Conservation (phyloP, 2,797 vertebrate genomes). For the Melanotaenia parkinsoni region DNA sequence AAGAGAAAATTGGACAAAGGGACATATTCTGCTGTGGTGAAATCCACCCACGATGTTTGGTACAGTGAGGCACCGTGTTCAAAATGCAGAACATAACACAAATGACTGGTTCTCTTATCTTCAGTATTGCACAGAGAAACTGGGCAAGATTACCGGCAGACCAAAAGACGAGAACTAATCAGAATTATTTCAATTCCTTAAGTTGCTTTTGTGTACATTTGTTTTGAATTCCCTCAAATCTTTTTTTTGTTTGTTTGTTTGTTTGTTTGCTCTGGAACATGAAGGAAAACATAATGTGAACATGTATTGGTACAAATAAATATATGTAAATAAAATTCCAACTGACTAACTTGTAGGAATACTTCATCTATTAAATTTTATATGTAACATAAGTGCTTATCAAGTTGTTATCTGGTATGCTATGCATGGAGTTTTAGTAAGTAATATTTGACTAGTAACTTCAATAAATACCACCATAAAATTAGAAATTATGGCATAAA, state of each 20-base stretch:
- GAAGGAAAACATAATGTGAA: conserved; percentile 22
- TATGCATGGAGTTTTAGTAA: neutral
- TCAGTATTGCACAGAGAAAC: conserved; percentile 48
- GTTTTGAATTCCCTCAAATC: conserved; percentile 15
- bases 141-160: conserved; percentile 49
- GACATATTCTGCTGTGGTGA: conserved; percentile 53
- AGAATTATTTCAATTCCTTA: conserved; percentile 27
- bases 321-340: conserved; percentile 8
- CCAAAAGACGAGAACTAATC: conserved; percentile 45
- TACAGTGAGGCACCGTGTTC: conserved; percentile 31
- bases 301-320: conserved; percentile 5
- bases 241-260: neutral
- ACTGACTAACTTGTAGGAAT: conserved; percentile 1
- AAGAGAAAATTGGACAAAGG: conserved; percentile 43
- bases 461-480: neutral
- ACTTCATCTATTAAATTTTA: neutral
- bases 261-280: conserved; percentile 20
- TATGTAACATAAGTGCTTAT: neutral
- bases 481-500: no score
- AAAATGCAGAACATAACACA: conserved; percentile 47
- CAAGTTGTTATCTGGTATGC: neutral
- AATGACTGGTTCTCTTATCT: conserved; percentile 64
- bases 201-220: conserved; percentile 19
- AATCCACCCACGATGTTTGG: conserved; percentile 57
- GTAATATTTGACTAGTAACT: neutral